phyloP scores from a whole-genome alignment of 2,797 vertebrate species.

The Labeo calbasu region DNA sequence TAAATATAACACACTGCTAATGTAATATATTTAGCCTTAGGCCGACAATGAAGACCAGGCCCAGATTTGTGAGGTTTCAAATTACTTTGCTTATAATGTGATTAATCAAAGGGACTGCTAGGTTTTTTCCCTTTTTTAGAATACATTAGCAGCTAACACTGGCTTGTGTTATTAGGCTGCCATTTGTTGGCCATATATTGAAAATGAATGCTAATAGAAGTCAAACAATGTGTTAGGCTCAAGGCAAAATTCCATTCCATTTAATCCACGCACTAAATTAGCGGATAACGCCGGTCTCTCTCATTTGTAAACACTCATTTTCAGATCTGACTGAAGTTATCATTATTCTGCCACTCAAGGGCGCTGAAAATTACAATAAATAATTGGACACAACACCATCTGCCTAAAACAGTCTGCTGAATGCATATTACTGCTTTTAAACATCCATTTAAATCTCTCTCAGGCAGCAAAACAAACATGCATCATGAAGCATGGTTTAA shows the following conservation, averaged over 20 bases:
- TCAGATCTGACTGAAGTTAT: not conserved
- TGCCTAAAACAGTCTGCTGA: not conserved
- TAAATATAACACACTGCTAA: slow-evolving; percentile 14
- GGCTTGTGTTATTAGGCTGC: slow-evolving; percentile 11
- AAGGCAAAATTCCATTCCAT: slow-evolving; percentile 13
- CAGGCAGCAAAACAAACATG: not conserved
- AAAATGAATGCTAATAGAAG: slow-evolving; percentile 35
- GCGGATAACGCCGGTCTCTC: not conserved
- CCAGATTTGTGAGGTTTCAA: slow-evolving; percentile 7
- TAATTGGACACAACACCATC: slow-evolving; percentile 11
- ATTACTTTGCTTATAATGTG: slow-evolving; percentile 26
- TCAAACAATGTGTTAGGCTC: slow-evolving; percentile 25
- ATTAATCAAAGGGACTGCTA: slow-evolving; percentile 29
- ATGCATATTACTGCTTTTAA: not conserved
- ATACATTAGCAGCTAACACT: slow-evolving; percentile 4
- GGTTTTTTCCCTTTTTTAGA: slow-evolving; percentile 7
- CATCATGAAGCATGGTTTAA: slow-evolving; percentile 40
- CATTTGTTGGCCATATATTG: slow-evolving; percentile 28
- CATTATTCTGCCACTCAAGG: slow-evolving; percentile 3
- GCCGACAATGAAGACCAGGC: slow-evolving; percentile 1
- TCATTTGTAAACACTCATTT: not conserved
- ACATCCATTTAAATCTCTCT: not conserved
- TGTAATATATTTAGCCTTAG: slow-evolving; percentile 12
- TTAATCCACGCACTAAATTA: not conserved
- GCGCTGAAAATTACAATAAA: not conserved